Percentiles rank a stretch among this genome's conserved stretches.
Evolutionary conservation across 1,140 invertebrate species (phyloP).

Genomic region (Temnothorax longispinosus): DNA sequence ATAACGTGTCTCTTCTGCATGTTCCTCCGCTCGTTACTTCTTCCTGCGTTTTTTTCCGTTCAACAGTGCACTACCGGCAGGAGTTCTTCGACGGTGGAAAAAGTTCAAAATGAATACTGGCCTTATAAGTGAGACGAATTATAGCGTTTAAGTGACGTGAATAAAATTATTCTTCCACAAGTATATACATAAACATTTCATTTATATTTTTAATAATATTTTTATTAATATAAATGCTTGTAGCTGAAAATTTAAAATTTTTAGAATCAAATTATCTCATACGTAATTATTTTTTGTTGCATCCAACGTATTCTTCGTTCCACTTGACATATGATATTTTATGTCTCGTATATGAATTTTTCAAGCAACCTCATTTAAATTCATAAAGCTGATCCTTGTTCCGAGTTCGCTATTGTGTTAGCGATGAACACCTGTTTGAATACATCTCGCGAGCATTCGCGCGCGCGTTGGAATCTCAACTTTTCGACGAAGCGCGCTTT

Average conservation of each 20-base stretch:
- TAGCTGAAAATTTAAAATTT: neutral
- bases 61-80: slow-evolving; percentile 6
- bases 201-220: neutral
- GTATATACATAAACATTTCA: neutral
- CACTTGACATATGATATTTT: neutral
- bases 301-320: neutral
- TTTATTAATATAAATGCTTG: neutral
- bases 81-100: slow-evolving; percentile 5
- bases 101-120: slow-evolving; percentile 13
- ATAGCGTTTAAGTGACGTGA: neutral
- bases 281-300: neutral
- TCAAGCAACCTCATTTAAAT: neutral
- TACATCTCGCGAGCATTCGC: slow-evolving; percentile 1
- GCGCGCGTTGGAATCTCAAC: neutral
- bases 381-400: neutral
- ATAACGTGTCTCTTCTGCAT: slow-evolving; percentile 52
- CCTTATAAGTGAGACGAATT: neutral
- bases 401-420: neutral
- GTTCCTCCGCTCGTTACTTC: slow-evolving; percentile 43
- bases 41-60: slow-evolving; percentile 24
- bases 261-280: neutral
- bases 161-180: neutral
- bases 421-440: neutral
- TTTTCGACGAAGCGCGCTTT: slow-evolving; percentile 31
- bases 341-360: slow-evolving; percentile 5